Conservation (phyloP, 2,113 vertebrate genomes). For the Saguinus midas region DNA sequence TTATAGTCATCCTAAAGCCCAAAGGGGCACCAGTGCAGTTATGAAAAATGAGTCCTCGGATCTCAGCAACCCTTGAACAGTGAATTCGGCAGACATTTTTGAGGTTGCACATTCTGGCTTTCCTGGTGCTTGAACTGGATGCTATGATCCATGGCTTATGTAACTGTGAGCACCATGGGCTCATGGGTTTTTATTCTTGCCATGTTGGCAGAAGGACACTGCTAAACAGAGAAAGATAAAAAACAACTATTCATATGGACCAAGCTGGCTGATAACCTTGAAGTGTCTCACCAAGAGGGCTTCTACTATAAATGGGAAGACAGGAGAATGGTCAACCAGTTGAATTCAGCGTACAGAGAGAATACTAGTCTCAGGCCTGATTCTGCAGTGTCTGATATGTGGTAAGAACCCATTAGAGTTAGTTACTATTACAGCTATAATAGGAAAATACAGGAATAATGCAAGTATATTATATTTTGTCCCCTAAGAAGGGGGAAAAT, state of each 20-base stretch:
- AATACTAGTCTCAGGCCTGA: not conserved
- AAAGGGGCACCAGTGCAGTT: not conserved
- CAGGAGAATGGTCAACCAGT: not conserved
- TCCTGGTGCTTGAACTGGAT: not conserved
- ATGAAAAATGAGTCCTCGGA: not conserved
- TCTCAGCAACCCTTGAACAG: not conserved
- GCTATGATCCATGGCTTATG: not conserved
- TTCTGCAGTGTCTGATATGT: not conserved
- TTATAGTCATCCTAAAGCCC: not conserved
- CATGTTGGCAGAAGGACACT: not conserved
- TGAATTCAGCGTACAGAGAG: not conserved
- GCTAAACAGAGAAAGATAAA: not conserved
- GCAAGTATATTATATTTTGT: not conserved
- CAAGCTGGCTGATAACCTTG: not conserved
- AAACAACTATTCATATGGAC: not conserved
- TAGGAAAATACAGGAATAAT: not conserved
- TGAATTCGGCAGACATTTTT: not conserved
- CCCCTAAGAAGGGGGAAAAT: not conserved
- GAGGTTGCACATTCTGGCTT: not conserved
- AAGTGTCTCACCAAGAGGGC: not conserved
- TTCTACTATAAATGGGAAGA: not conserved
- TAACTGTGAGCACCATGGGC: not conserved
- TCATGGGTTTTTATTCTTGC: not conserved
- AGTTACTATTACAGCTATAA: not conserved
- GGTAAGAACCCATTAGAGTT: not conserved